A percentile compares a stretch with the other conserved stretches of the same genome.
These are phyloP conservation scores for Penaeus japonicus DNA, from an alignment of 1,140 invertebrate genomes.

Conservation along the genomic window DNA sequence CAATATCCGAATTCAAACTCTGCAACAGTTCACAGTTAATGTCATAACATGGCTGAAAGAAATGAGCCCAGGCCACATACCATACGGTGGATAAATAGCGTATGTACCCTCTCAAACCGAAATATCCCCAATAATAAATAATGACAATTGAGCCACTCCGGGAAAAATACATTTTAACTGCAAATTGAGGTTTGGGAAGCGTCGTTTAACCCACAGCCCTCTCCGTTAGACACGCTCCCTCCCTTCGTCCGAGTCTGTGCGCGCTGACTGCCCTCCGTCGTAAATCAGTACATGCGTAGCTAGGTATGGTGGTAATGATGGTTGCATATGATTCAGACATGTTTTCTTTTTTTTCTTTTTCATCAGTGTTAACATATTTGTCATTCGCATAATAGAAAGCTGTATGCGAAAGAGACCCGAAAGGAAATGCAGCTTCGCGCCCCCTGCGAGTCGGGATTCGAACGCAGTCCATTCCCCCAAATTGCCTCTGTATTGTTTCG, in stretches of 20 bases:
- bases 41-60: no score
- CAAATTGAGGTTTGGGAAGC: constrained; percentile 35
- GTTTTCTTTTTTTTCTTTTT: neutral
- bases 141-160: no score
- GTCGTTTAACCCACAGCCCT: constrained; percentile 11
- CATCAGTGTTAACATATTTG: no score
- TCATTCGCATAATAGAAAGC: no score
- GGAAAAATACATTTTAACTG: constrained; percentile 38
- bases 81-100: no score
- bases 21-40: no score
- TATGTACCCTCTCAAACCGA: no score
- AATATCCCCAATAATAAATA: no score
- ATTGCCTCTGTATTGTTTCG: neutral
- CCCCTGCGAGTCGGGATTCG: neutral
- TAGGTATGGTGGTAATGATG: neutral
- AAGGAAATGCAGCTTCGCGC: no score
- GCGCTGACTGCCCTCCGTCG: neutral
- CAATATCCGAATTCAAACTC: no score
- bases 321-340: neutral
- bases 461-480: constrained; percentile 2
- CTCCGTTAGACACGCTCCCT: constrained; percentile 18
- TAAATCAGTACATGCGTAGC: neutral
- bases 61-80: no score
- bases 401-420: no score
- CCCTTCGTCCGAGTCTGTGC: neutral